Percentiles rank a stretch among this genome's conserved stretches.
Conservation (phyloP, 2,113 vertebrate species). For the Phainopepla nitens region DNA sequence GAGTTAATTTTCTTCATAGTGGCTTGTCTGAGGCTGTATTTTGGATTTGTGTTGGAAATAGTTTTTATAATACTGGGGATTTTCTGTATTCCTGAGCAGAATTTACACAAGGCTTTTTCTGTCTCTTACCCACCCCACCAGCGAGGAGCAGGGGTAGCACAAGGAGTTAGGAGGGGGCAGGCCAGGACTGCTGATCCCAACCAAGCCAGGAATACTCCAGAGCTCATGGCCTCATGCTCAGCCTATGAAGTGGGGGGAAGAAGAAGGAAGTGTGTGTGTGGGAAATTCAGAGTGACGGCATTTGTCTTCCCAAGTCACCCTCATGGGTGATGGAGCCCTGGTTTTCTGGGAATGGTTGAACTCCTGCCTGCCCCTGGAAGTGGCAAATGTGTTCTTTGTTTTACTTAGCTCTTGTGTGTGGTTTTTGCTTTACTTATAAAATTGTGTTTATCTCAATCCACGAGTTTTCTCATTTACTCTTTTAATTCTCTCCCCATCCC, state of each 20-base stretch:
- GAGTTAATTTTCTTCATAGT: background rate
- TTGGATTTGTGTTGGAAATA: background rate
- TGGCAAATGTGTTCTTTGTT: background rate
- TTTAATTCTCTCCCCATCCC: background rate
- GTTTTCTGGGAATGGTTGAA: background rate
- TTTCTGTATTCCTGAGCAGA: background rate
- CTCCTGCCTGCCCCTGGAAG: background rate
- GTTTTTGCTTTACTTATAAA: background rate
- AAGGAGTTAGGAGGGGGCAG: background rate
- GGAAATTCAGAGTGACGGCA: background rate
- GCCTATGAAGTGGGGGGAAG: background rate
- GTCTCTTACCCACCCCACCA: background rate
- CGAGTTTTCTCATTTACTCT: background rate
- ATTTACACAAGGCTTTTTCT: background rate
- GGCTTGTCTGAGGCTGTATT: background rate
- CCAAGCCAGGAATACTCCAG: background rate
- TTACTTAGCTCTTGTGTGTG: background rate
- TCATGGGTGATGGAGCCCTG: background rate
- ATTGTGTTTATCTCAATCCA: background rate
- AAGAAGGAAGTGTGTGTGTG: background rate
- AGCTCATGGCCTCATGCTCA: background rate
- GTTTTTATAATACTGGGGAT: background rate
- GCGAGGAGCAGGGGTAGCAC: fast-evolving
- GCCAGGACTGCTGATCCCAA: background rate
- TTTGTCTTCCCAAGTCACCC: background rate